Conservation (phyloP, 1,140 invertebrate species). For the Mya arenaria region DNA sequence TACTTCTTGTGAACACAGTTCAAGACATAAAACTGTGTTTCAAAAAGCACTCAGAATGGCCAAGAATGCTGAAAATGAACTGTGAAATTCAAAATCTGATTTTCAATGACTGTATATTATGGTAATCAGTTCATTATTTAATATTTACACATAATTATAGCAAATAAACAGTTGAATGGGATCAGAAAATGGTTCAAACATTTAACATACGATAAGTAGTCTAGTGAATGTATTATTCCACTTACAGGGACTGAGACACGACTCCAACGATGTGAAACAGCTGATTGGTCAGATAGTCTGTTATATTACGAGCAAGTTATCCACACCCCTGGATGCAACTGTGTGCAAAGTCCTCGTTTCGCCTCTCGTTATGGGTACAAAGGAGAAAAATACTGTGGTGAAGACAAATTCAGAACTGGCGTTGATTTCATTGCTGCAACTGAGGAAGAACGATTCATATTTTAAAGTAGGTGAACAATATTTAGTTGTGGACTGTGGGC, state of each 20-base stretch:
- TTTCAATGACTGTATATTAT: too few species aligned
- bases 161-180: too few species aligned
- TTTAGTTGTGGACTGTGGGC: neutral
- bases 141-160: too few species aligned
- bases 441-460: slow-evolving; percentile 89
- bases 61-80: too few species aligned
- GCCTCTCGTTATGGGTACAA: slow-evolving; percentile 97
- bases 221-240: too few species aligned
- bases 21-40: too few species aligned
- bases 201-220: too few species aligned
- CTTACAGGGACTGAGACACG: slow-evolving; percentile 94
- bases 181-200: too few species aligned
- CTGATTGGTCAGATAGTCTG: slow-evolving; percentile 91
- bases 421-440: slow-evolving; percentile 90
- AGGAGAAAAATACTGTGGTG: slow-evolving; percentile 98
- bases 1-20: too few species aligned
- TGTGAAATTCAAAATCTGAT: too few species aligned
- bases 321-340: slow-evolving; percentile 80
- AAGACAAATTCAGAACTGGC: slow-evolving; percentile 96
- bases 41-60: too few species aligned
- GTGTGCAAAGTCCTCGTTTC: slow-evolving; percentile 91
- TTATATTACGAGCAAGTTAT: slow-evolving; percentile 79
- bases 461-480: slow-evolving; percentile 85
- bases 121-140: too few species aligned
- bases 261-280: slow-evolving; percentile 96